phyloP scores from a whole-genome alignment of 2,888 invertebrate species.

The Sepiola atlantica region DNA sequence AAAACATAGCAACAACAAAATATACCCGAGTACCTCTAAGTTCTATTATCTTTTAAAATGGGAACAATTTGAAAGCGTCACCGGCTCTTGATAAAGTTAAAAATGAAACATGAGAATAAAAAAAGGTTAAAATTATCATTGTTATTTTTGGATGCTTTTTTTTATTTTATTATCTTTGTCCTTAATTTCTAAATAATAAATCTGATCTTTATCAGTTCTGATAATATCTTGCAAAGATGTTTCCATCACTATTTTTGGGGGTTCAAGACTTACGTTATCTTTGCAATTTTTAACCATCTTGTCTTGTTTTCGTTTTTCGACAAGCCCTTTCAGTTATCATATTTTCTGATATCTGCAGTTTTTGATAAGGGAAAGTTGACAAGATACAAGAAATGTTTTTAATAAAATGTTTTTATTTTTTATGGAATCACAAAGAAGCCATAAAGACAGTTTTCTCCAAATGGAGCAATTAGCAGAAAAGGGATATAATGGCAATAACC shows the following conservation, averaged over 20 bases:
- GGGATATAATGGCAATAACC: background rate
- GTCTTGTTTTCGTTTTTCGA: background rate
- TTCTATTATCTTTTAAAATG: background rate
- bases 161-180: background rate
- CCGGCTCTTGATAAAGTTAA: background rate
- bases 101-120: background rate
- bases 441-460: background rate
- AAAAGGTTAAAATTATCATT: background rate
- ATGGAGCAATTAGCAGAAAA: background rate
- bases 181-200: background rate
- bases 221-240: background rate
- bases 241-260: background rate
- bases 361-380: conserved; percentile 11
- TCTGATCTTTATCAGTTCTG: background rate
- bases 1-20: background rate
- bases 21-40: background rate
- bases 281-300: background rate
- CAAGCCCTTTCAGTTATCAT: background rate
- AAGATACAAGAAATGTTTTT: background rate
- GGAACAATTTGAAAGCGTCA: background rate
- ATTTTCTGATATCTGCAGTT: background rate
- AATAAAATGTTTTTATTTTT: background rate
- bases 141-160: background rate
- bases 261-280: background rate
- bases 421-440: background rate